Base-by-base conservation (phyloP, 2,113 vertebrate species). In the Lepus europaeus region DNA sequence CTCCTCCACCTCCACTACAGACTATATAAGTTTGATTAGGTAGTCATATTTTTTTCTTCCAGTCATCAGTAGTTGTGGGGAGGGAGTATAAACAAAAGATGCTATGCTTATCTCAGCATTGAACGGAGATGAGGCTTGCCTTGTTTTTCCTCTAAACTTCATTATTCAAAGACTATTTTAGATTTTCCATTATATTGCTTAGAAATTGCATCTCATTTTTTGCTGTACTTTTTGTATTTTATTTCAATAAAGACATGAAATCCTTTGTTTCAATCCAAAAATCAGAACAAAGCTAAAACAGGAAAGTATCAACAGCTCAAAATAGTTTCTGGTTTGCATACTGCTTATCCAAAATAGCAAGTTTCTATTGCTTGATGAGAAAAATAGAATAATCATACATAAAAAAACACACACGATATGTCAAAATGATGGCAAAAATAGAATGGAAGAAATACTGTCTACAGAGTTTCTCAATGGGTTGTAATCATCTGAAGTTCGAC, bases 211-310 rank as follows among this genome's bases (percentile, higher is more conserved):
- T 61, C n/a, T 68, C 23, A 74, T 14, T 76, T 81, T 53, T 76
- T 63, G 27, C 29, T 85, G 2, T 25, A 36, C 17, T 68, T 78
- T 91, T 19, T 70, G 51, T 33, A 2, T 59, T 80, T 73, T 64
- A 72, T 78, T 82, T 63, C 33, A 86, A 27, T 77, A n/a, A 76
- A 49, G 61, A 49, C n/a, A 82, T 61, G 17, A 2, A 79, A 79
- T 31, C 33, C n/a, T 80, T 84, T 23, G 27, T 64, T 6, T 59
- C 53, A 85, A 45, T 45, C 61, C n/a, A 68, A 74, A 59, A 88
- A 53, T 68, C 56, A 88, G 87, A 94, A 33, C 56, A 64, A 85
- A 68, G 51, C 66, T 76, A 51, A 64, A 70, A 92, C 61, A 61
- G 29, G 70, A 77, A 93, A 91, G 59, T 9, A 70, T 29, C 56